Evolutionary conservation across 1,140 invertebrate species (phyloP), one percentile per base, ranked within the genome.

Genomic region (Matsumurasca onukii): DNA sequence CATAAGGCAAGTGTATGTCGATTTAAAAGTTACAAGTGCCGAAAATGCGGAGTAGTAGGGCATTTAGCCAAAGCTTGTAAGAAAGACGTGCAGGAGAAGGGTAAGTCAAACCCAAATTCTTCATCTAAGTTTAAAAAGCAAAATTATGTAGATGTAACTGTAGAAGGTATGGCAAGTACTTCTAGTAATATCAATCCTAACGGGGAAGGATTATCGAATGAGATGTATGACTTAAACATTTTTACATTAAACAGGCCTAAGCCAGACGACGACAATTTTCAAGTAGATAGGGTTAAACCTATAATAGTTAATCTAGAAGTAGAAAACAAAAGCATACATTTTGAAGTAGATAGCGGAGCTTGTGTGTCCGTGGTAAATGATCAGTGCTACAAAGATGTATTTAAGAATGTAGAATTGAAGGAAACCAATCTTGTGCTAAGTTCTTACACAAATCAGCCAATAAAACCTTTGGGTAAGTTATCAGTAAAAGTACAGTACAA

Each of bases 381-480:
- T 9, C 20, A 45, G 39, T 64, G 62, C 27, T 64, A 64, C 27
- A 22, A 64, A 27, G 30, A 64, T 20, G n/a, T 2, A 22, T 34
- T 31, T 30, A 17, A 13, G n/a, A n/a, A 31, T 31, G n/a, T 31
- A 20, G 31, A 31, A n/a, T 31, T 34, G n/a, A 1, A 64, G 31
- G 12, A 31, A 30, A 64, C 57, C 22, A 64, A 64, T 64, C 34
- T 31, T n/a, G 25, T 64, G 20, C 27, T 64, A 64, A 34, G 31
- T 64, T 64, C 30, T 3, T 64, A 64, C n/a, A 64, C 62, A 3
- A 34, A 64, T 31, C 31, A 64, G 20, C 30, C 62, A 64, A 64
- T 64, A 17, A 34, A 24, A 25, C 62, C 62, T 15, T 17, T 39
- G 25, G 62, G 62, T 27, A 64, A 64, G 34, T n/a, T 64, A 31